phyloP scores from a whole-genome alignment of 2,888 invertebrate genomes.

The Melipona beecheii region DNA sequence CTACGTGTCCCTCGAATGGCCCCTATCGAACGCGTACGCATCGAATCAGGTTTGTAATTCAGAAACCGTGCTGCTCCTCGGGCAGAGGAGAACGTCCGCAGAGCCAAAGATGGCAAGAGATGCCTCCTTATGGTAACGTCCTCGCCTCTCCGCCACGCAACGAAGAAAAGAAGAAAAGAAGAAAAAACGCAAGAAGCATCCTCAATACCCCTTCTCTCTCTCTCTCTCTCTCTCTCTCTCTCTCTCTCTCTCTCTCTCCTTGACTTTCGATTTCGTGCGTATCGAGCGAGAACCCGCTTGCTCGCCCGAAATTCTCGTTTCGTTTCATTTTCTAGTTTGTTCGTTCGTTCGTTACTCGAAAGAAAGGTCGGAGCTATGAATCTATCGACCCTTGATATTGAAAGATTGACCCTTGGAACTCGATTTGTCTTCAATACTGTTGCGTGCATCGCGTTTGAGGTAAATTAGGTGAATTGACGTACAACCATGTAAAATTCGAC shows the following conservation, averaged over 20 bases:
- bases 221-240: constrained; percentile 31
- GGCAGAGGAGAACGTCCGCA: constrained; percentile 50
- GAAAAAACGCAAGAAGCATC: constrained; percentile 46
- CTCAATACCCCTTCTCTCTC: background rate
- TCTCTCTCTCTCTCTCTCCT: constrained; percentile 28
- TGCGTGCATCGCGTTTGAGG: too few species aligned
- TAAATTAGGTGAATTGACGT: too few species aligned
- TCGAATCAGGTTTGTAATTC: constrained; percentile 55
- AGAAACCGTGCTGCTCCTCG: constrained; percentile 30
- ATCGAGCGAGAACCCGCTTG: background rate
- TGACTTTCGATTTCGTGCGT: constrained; percentile 17
- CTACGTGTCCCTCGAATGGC: constrained; percentile 30
- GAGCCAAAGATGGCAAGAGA: constrained; percentile 75
- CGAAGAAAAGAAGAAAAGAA: constrained; percentile 50
- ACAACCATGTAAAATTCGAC: too few species aligned
- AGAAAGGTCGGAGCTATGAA: too few species aligned
- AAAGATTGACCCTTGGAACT: too few species aligned
- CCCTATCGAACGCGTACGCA: constrained; percentile 1
- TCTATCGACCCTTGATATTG: too few species aligned
- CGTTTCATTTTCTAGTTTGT: too few species aligned
- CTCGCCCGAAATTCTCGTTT: background rate
- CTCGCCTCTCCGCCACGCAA: constrained; percentile 68
- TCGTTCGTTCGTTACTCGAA: too few species aligned
- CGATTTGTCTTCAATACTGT: too few species aligned
- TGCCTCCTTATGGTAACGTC: constrained; percentile 82